phyloP scores from a whole-genome alignment of 2,797 vertebrate species.

The Lepus townsendii region DNA sequence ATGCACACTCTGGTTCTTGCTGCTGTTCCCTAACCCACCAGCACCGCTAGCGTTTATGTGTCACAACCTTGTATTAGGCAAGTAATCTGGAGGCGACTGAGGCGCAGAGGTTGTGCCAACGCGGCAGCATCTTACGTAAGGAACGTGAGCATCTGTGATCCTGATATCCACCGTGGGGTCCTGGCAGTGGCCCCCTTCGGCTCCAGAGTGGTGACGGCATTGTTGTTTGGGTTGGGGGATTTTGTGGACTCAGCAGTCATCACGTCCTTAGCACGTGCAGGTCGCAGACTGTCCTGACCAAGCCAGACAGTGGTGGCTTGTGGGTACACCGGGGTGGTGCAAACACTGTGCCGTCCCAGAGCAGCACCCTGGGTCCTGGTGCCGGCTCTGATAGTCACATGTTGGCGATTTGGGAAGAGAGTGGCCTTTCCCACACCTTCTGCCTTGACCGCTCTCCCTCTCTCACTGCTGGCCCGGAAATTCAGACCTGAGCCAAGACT shows the following conservation, averaged over 20 bases:
- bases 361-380: background rate
- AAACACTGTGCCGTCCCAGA: background rate
- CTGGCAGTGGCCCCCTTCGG: too few species aligned
- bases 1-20: background rate
- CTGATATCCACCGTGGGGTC: too few species aligned
- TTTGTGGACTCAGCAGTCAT: background rate
- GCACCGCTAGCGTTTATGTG: background rate
- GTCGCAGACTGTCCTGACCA: background rate
- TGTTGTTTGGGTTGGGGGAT: background rate
- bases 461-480: conserved; percentile 9
- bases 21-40: background rate
- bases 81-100: background rate
- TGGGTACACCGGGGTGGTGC: background rate
- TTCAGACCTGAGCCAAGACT: background rate
- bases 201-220: background rate
- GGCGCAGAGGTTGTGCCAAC: background rate
- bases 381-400: background rate
- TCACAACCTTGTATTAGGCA: background rate
- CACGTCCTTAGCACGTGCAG: conserved; percentile 2
- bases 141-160: background rate
- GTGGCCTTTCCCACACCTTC: background rate
- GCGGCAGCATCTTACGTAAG: background rate
- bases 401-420: background rate
- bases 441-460: background rate
- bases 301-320: background rate